These are phyloP conservation scores for Ptilorrhoa leucosticta DNA, from an alignment of 2,113 vertebrate species.

Conservation along the genomic window DNA sequence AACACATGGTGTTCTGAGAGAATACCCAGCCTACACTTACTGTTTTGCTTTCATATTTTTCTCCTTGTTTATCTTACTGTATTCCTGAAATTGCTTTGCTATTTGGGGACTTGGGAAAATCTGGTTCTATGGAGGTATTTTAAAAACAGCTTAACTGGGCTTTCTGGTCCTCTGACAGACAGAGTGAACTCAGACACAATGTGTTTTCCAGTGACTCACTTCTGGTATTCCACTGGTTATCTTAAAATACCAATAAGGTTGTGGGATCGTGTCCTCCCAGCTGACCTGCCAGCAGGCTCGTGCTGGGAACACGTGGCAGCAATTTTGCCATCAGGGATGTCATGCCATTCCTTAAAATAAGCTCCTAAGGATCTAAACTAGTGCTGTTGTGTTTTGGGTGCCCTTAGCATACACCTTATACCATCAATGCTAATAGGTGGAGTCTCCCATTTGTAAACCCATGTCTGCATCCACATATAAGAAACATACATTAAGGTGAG, in stretches of 20 bases:
- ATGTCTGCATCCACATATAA: not conserved
- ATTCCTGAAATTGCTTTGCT: slow-evolving; percentile 50
- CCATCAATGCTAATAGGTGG: not conserved
- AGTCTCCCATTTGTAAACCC: not conserved
- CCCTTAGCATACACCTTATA: not conserved
- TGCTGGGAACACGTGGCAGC: not conserved
- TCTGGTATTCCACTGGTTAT: not conserved
- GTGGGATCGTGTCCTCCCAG: not conserved
- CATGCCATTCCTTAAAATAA: not conserved
- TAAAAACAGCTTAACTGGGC: slow-evolving; percentile 7
- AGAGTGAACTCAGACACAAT: not conserved
- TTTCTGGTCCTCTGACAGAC: not conserved
- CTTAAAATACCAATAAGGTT: not conserved
- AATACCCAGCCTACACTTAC: not conserved
- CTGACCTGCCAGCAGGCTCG: not conserved
- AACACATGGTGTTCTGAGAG: slow-evolving; percentile 31
- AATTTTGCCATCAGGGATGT: not conserved
- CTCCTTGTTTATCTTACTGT: slow-evolving; percentile 18
- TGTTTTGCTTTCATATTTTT: slow-evolving; percentile 25
- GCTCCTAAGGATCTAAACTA: not conserved
- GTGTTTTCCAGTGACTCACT: not conserved
- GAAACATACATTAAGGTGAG: not conserved
- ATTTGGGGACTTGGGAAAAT: slow-evolving; percentile 29
- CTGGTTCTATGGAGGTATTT: not conserved
- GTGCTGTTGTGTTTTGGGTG: not conserved